Percentiles rank a stretch among this genome's conserved stretches.
These are phyloP conservation scores for Empidonax traillii DNA, from an alignment of 2,113 vertebrate species.

Conservation along the genomic window DNA sequence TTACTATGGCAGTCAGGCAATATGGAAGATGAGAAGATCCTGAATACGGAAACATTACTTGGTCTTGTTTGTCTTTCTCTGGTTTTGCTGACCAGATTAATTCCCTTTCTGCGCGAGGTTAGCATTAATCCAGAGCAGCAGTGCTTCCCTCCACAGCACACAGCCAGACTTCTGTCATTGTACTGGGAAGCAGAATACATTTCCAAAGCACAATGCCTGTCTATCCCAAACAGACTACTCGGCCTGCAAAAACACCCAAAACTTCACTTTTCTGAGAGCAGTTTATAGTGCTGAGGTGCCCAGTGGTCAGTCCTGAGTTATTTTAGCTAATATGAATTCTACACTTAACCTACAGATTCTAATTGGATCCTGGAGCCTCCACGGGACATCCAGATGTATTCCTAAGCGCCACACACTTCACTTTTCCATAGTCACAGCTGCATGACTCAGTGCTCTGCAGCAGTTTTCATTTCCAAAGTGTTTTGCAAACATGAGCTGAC, in stretches of 20 bases:
- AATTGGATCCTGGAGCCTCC: not conserved
- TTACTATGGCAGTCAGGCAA: not conserved
- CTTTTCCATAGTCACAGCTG: not conserved
- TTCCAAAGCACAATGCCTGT: not conserved
- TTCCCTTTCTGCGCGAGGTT: not conserved
- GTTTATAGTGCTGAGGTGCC: not conserved
- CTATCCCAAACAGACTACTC: not conserved
- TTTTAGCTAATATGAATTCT: not conserved
- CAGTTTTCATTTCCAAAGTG: constrained; percentile 3
- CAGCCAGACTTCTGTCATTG: not conserved
- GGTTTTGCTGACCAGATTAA: not conserved
- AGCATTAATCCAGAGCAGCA: not conserved
- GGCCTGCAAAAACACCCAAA: not conserved
- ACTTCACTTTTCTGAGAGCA: not conserved
- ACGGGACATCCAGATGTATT: constrained; percentile 8
- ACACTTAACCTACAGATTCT: not conserved
- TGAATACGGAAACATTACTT: not conserved
- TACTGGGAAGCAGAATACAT: not conserved
- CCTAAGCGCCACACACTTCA: not conserved
- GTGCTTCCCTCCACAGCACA: not conserved
- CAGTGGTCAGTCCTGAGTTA: not conserved
- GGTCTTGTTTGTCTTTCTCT: not conserved
- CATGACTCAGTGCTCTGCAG: constrained; percentile 25
- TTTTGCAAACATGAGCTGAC: constrained; percentile 33
- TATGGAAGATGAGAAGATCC: not conserved